phyloP scores from a whole-genome alignment of 2,797 vertebrate species.

The Amblyraja radiata region DNA sequence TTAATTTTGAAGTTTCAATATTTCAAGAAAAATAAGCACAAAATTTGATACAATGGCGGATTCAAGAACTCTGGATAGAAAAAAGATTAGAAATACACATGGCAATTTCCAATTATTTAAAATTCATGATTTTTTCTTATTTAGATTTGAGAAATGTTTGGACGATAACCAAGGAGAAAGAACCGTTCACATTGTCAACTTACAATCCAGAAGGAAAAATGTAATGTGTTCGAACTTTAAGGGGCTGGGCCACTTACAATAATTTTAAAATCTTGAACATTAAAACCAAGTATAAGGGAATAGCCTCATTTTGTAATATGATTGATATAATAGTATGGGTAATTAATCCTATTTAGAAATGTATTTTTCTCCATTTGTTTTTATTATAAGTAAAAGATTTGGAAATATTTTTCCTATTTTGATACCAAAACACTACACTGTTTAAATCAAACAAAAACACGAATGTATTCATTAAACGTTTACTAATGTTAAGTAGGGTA shows the following conservation, averaged over 20 bases:
- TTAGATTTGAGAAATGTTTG: no score
- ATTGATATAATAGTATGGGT: background rate
- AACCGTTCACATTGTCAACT: no score
- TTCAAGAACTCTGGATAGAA: no score
- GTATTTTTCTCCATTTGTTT: background rate
- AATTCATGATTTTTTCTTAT: no score
- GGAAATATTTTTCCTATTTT: background rate
- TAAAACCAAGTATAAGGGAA: background rate
- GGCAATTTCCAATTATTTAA: no score
- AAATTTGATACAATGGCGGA: no score
- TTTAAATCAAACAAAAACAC: background rate
- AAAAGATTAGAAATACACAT: no score
- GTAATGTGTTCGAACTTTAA: background rate
- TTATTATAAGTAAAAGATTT: background rate
- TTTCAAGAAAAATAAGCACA: no score
- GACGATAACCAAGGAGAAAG: no score
- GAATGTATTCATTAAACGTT: conserved; percentile 19
- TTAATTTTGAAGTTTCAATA: no score
- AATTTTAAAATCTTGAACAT: background rate
- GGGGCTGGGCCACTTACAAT: background rate
- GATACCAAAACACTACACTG: background rate
- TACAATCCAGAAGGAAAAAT: no score
- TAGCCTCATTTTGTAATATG: background rate
- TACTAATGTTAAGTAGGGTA: conserved; percentile 19
- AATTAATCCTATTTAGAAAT: background rate